Evolutionary conservation across 2,888 invertebrate genomes (phyloP).

Genomic region (Dryocosmus kuriphilus): DNA sequence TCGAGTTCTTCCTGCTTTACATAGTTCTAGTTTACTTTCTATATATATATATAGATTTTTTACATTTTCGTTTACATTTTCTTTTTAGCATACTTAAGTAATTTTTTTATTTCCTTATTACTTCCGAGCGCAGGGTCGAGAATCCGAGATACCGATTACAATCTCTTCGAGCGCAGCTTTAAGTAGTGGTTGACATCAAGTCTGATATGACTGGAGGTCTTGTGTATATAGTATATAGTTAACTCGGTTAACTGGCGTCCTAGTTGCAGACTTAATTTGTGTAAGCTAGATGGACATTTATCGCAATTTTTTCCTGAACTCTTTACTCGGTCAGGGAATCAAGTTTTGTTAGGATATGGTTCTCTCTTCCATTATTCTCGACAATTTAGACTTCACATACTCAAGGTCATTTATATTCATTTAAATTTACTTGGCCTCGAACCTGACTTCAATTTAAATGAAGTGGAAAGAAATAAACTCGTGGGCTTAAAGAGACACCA

Average conservation of each 20-base stretch:
- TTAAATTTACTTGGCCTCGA: not conserved
- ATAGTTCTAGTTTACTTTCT: slow-evolving; percentile 39
- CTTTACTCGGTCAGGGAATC: slow-evolving; percentile 14
- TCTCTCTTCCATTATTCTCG: not conserved
- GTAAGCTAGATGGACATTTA: slow-evolving; percentile 31
- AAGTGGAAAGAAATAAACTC: not conserved
- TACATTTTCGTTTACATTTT: not conserved
- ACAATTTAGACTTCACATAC: not conserved
- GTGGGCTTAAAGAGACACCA: not conserved
- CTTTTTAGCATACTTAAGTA: not conserved
- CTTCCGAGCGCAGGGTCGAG: slow-evolving; percentile 28
- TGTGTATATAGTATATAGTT: slow-evolving; percentile 32
- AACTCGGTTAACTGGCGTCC: slow-evolving; percentile 39
- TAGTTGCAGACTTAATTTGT: slow-evolving; percentile 38
- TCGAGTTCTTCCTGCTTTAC: slow-evolving; percentile 38
- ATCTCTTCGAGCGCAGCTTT: slow-evolving; percentile 16
- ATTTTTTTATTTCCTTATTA: slow-evolving; percentile 21
- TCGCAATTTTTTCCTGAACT: slow-evolving; percentile 24
- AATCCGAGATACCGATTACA: slow-evolving; percentile 26
- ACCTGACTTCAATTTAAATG: not conserved
- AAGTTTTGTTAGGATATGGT: not conserved
- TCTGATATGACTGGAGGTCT: slow-evolving; percentile 30
- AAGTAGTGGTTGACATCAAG: slow-evolving; percentile 36
- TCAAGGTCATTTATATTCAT: not conserved
- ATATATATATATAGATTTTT: not conserved